Conservation (phyloP, 2,113 vertebrate species). For the Nettapus auritus region DNA sequence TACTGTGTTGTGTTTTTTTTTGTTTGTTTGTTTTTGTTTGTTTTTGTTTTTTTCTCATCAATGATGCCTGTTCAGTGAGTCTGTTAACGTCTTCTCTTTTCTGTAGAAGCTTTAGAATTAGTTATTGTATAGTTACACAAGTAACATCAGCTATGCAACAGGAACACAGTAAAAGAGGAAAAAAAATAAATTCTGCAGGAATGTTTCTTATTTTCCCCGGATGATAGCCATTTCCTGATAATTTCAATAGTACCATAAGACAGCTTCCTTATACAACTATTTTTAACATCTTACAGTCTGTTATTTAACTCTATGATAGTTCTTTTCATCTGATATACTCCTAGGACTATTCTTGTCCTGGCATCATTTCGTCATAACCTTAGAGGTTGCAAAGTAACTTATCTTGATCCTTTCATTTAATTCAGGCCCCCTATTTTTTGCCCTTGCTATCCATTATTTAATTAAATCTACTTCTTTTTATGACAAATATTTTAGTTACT, state of each 20-base stretch:
- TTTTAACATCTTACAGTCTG: not conserved
- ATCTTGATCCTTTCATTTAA: not conserved
- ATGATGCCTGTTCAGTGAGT: fast-evolving
- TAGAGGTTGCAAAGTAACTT: not conserved
- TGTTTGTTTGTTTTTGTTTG: too few relatives aligned
- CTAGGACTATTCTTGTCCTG: not conserved
- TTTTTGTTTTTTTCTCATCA: not conserved
- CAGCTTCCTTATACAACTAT: not conserved
- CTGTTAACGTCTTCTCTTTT: not conserved
- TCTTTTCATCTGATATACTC: not conserved
- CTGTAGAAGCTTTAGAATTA: not conserved
- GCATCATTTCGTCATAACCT: not conserved
- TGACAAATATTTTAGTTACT: not conserved
- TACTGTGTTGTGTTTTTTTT: too few relatives aligned
- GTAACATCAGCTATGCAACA: not conserved
- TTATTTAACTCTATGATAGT: not conserved
- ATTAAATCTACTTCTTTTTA: not conserved
- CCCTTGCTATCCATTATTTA: not conserved
- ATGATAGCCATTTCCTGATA: not conserved
- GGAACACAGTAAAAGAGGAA: not conserved
- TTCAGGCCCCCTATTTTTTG: fast-evolving
- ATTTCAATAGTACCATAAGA: not conserved
- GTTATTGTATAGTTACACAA: not conserved
- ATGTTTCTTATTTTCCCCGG: not conserved
- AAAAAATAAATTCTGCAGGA: not conserved